Evolutionary conservation across 2,888 invertebrate genomes (phyloP).

Genomic region (Drosophila greeni): DNA sequence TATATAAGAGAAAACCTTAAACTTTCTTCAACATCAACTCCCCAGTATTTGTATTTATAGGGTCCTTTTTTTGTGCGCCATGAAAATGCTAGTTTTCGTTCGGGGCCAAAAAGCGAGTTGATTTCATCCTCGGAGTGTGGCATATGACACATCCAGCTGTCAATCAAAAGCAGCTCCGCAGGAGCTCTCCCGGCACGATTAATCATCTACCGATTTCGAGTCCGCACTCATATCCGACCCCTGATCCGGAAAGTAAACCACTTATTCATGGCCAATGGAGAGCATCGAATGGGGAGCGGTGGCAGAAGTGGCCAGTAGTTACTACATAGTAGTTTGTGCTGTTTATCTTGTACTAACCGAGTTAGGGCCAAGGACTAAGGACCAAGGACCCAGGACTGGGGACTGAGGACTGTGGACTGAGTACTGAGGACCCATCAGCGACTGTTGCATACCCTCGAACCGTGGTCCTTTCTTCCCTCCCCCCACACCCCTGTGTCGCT

Average conservation of each 20-base stretch:
- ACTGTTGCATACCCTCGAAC: slow-evolving; percentile 52
- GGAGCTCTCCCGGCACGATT: slow-evolving; percentile 28
- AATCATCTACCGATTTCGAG: slow-evolving; percentile 41
- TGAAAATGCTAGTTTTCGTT: slow-evolving; percentile 10
- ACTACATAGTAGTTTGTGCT: slow-evolving; percentile 27
- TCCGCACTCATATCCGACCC: slow-evolving; percentile 59
- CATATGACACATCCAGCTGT: slow-evolving; percentile 43
- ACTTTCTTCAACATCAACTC: background rate
- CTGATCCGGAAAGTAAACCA: slow-evolving; percentile 60
- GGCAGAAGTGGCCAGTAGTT: slow-evolving; percentile 14
- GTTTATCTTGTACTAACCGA: slow-evolving; percentile 41
- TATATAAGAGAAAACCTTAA: background rate
- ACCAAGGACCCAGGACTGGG: background rate
- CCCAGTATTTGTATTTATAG: background rate
- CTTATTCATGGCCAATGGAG: slow-evolving; percentile 47
- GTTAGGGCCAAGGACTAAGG: slow-evolving; percentile 33
- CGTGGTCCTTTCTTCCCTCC: background rate
- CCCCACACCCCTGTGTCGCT: slow-evolving; percentile 22
- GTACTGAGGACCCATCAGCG: slow-evolving; percentile 23
- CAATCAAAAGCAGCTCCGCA: slow-evolving; percentile 41
- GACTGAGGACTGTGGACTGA: slow-evolving; percentile 1
- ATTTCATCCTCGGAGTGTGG: slow-evolving; percentile 20
- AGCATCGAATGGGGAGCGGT: slow-evolving; percentile 1
- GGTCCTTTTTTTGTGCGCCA: slow-evolving; percentile 1
- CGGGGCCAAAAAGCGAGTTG: slow-evolving; percentile 4